phyloP scores from a whole-genome alignment of 2,888 invertebrate species.

The Panzeria rudis region DNA sequence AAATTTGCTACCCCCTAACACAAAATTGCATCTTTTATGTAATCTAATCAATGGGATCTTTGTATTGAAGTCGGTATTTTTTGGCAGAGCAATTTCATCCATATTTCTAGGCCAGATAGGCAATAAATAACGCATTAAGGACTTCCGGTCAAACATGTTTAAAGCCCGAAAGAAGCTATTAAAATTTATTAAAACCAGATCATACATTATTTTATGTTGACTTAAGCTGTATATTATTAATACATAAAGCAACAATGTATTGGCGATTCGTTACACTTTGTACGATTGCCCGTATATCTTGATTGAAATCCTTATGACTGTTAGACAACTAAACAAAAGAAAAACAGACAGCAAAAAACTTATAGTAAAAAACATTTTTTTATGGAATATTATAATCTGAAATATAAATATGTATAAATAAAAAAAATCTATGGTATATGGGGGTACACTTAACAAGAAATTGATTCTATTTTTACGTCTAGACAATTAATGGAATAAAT shows the following conservation, averaged over 20 bases:
- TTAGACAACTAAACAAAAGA: conserved; percentile 21
- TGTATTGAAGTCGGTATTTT: too few species aligned
- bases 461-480: conserved; percentile 31
- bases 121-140: too few species aligned
- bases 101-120: too few species aligned
- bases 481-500: conserved; percentile 31
- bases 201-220: conserved; percentile 1
- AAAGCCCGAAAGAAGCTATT: too few species aligned
- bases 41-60: too few species aligned
- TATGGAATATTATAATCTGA: neutral
- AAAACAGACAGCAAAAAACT: neutral
- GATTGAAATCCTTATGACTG: conserved; percentile 1
- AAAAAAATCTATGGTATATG: conserved; percentile 5
- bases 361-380: too few species aligned
- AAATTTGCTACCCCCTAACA: too few species aligned
- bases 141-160: too few species aligned
- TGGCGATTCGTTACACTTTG: conserved; percentile 28
- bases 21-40: too few species aligned
- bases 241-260: conserved; percentile 12
- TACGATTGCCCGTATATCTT: neutral
- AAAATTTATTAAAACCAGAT: too few species aligned
- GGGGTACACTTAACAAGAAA: conserved; percentile 1
- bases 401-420: neutral
- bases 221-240: neutral
- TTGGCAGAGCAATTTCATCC: too few species aligned